Evolutionary conservation across 2,888 invertebrate species (phyloP).

Genomic region (Cephus spinipes): DNA sequence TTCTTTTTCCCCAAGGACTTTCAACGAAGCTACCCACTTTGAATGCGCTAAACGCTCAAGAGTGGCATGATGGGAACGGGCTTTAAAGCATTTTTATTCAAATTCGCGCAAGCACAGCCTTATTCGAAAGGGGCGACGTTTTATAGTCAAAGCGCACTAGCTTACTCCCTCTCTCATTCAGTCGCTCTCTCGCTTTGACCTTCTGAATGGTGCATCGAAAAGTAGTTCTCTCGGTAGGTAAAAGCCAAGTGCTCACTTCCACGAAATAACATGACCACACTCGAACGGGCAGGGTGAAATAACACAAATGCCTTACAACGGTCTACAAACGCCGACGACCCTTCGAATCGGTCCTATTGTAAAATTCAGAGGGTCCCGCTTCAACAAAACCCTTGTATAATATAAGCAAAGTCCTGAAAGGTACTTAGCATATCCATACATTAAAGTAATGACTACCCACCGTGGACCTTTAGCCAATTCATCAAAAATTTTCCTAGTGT

Average conservation of each 20-base stretch:
- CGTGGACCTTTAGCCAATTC: neutral
- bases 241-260: neutral
- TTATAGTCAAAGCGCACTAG: neutral
- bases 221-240: neutral
- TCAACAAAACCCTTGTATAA: neutral
- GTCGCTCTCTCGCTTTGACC: neutral
- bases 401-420: neutral
- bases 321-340: neutral
- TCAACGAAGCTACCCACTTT: neutral
- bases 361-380: neutral
- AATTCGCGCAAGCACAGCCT: slow-evolving; percentile 6
- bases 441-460: neutral
- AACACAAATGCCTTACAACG: neutral
- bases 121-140: neutral
- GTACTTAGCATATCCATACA: neutral
- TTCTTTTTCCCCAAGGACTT: neutral
- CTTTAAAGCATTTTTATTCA: slow-evolving; percentile 5
- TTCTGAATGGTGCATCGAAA: slow-evolving; percentile 1
- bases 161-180: neutral
- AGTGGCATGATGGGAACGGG: neutral
- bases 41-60: neutral
- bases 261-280: slow-evolving; percentile 4
- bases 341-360: neutral
- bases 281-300: neutral
- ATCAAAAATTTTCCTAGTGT: neutral